Evolutionary conservation across 2,113 vertebrate genomes (phyloP).

Genomic region (Fulica atra): DNA sequence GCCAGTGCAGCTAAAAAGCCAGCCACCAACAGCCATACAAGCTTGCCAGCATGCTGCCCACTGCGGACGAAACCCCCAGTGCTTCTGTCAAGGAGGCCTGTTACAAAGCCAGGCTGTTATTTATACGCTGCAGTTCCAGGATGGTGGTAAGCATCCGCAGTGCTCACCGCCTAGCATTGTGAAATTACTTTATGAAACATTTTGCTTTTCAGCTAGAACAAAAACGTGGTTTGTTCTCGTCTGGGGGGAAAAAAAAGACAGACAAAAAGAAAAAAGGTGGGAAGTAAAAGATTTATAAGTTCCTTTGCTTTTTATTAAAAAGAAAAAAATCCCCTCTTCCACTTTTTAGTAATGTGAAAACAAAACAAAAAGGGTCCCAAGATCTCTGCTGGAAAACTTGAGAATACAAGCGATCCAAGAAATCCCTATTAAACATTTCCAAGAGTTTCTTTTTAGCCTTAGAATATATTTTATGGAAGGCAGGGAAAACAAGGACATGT

Average conservation of each 20-base stretch:
- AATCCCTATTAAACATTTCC: constrained; percentile 21
- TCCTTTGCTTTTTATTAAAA: background rate
- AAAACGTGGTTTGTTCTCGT: background rate
- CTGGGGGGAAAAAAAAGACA: background rate
- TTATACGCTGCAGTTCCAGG: constrained; percentile 44
- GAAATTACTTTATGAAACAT: constrained; percentile 1
- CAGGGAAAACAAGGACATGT: background rate
- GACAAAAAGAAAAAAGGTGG: background rate
- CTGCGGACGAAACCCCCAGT: constrained; percentile 68
- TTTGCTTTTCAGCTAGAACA: constrained; percentile 39
- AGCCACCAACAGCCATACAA: constrained; percentile 89
- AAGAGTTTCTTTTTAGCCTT: constrained; percentile 36
- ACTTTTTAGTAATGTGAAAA: background rate
- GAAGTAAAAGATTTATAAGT: background rate
- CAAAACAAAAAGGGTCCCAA: background rate
- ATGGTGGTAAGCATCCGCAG: constrained; percentile 9
- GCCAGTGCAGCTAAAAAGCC: constrained; percentile 87
- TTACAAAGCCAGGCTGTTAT: constrained; percentile 69
- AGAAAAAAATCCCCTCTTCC: background rate
- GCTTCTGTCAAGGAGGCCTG: constrained; percentile 63
- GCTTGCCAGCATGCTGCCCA: constrained; percentile 87
- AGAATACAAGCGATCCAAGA: background rate
- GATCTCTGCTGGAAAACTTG: background rate
- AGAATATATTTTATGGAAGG: constrained; percentile 31
- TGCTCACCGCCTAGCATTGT: background rate